These are phyloP conservation scores for Drosophila mettleri DNA, from an alignment of 2,888 invertebrate species.

Conservation along the genomic window DNA sequence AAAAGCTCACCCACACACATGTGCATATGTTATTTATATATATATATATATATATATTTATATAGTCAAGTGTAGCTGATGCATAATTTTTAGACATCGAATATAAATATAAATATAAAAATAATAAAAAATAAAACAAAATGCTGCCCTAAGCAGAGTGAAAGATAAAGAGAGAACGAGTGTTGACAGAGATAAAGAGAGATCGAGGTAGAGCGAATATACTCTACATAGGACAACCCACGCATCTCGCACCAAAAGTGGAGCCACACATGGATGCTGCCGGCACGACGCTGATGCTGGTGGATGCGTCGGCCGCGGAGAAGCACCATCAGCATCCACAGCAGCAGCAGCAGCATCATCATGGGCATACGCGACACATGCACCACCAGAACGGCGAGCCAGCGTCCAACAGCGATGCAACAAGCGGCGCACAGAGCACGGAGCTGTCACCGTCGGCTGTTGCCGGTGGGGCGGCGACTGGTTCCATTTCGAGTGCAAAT, in stretches of 20 bases:
- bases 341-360: slow-evolving; percentile 7
- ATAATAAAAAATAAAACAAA: slow-evolving; percentile 1
- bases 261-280: slow-evolving; percentile 76
- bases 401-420: slow-evolving; percentile 18
- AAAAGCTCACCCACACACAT: slow-evolving; percentile 1
- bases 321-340: slow-evolving; percentile 37
- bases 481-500: slow-evolving; percentile 11
- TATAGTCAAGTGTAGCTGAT: slow-evolving; percentile 19
- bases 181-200: slow-evolving; percentile 1
- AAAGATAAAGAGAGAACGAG: neutral
- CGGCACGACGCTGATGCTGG: slow-evolving; percentile 74
- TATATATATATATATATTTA: neutral
- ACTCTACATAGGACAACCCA: neutral
- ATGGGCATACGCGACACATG: slow-evolving; percentile 30
- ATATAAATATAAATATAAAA: slow-evolving; percentile 17
- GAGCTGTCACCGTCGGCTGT: slow-evolving; percentile 10
- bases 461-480: slow-evolving; percentile 3
- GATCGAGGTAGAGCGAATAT: neutral
- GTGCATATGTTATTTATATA: too few species aligned
- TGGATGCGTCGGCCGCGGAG: slow-evolving; percentile 62
- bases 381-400: slow-evolving; percentile 67
- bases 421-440: slow-evolving; percentile 7
- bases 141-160: slow-evolving; percentile 17
- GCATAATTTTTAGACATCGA: slow-evolving; percentile 33
- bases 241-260: slow-evolving; percentile 12